Base-by-base conservation (phyloP, 2,113 vertebrate species). In the Trogon surrucura region DNA sequence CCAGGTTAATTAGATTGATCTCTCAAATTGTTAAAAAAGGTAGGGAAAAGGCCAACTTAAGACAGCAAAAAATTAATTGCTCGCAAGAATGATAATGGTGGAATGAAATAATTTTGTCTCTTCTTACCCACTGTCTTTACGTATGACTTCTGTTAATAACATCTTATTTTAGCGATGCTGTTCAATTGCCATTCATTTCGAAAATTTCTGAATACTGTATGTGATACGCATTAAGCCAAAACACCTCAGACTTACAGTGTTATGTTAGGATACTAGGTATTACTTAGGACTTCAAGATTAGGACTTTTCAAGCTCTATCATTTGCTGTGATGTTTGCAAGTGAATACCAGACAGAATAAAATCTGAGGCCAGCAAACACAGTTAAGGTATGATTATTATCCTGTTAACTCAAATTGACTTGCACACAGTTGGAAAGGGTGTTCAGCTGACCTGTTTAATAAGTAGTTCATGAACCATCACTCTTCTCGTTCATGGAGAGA, bases 401-500 rank as follows among this genome's bases (percentile, higher is more conserved):
- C 41, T 45, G 56, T 89, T 93, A 91, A 89, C 48, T 51, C 60
- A 79, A 61, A 80, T 18, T 83, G 71, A 65, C 79, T 79, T 89
- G 71, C 73, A 73, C 29, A 36, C 18, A 27, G 3, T 41, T 77
- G 73, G 78, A 62, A 82, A 47, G 51, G 13, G 47, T 84, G n/a
- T 91, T 88, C 80, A 91, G 36, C 74, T 82, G 58, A 77, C 74
- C 71, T 85, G 71, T 50, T 78, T 94, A 91, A 91, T 91, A 54
- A 90, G 50, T 20, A 79, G 90, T 85, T 94, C 66, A 30, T 82
- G 62, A 93, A 72, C 74, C 75, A 81, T 71, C 47, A 60, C n/a
- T 80, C 45, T 93, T 74, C 32, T 32, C 64, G 29, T 56, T 67
- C 27, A 22, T 15, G 50, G 66, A 80, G 54, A 74, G 44, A 84